phyloP scores from a whole-genome alignment of 1,140 invertebrate species.

The Drosophila ogumai region DNA sequence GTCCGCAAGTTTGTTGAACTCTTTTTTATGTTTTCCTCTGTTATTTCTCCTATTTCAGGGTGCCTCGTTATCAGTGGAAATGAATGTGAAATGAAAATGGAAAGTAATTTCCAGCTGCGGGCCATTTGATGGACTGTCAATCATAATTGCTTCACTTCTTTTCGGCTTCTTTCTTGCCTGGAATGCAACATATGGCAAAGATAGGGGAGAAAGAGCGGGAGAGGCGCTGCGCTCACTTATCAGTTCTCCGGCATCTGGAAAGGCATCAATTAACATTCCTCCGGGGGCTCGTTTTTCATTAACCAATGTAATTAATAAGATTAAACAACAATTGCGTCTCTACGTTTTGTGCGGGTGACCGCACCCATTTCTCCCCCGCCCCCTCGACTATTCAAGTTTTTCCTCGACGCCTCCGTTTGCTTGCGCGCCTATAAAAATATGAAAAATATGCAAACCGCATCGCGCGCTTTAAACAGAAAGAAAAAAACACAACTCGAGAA shows the following conservation, averaged over 20 bases:
- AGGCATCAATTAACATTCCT: constrained; percentile 77
- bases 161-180: constrained; percentile 34
- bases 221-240: constrained; percentile 21
- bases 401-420: constrained; percentile 24
- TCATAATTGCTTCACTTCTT: constrained; percentile 64
- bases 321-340: constrained; percentile 78
- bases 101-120: constrained; percentile 53
- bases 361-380: constrained; percentile 67
- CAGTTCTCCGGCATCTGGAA: constrained; percentile 51
- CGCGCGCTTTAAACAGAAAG: constrained; percentile 60
- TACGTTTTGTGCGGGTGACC: constrained; percentile 62
- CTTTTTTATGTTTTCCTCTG: constrained; percentile 28
- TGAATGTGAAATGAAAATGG: constrained; percentile 72
- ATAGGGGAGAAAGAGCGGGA: constrained; percentile 29
- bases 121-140: constrained; percentile 69
- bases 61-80: constrained; percentile 61
- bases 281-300: constrained; percentile 65
- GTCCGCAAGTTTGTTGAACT: constrained; percentile 68
- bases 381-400: constrained; percentile 31
- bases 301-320: constrained; percentile 82
- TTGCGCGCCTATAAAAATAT: constrained; percentile 53
- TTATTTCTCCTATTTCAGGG: constrained; percentile 21
- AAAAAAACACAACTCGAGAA: constrained; percentile 20
- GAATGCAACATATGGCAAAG: constrained; percentile 72
- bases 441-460: constrained; percentile 81